A percentile compares a stretch with the other conserved stretches of the same genome.
phyloP scores from a whole-genome alignment of 35 echinoderm and acorn worm species.

The Ophioderma brevispina region DNA sequence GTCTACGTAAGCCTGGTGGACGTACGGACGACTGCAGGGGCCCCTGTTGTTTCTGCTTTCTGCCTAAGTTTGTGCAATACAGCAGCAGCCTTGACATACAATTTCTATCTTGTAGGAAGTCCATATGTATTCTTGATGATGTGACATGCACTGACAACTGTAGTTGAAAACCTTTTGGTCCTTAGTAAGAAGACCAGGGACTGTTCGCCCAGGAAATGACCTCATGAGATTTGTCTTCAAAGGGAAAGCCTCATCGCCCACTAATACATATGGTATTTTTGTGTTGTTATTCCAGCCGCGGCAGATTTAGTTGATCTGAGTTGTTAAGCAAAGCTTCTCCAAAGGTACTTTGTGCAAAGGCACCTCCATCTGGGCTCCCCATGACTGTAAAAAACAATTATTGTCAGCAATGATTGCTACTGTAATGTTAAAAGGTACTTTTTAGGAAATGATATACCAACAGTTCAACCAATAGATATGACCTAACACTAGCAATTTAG shows the following conservation, averaged over 20 bases:
- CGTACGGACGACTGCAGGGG: neutral
- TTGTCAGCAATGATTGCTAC: too few species aligned
- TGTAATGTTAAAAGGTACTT: too few species aligned
- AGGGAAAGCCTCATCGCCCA: neutral
- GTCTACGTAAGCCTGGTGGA: neutral
- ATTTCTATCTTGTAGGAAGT: neutral
- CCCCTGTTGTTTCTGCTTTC: neutral
- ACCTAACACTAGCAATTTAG: too few species aligned
- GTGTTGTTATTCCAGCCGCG: neutral
- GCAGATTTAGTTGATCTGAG: neutral
- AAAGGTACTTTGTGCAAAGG: neutral
- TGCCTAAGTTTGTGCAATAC: neutral
- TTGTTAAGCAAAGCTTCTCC: neutral
- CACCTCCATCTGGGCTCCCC: too few species aligned
- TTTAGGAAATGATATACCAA: too few species aligned
- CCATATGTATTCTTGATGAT: neutral
- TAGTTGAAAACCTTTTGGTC: neutral
- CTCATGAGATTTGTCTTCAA: neutral
- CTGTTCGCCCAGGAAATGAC: neutral
- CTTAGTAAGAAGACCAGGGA: neutral
- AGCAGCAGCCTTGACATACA: neutral
- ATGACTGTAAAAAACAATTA: too few species aligned
- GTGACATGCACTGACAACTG: neutral
- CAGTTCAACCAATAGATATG: too few species aligned
- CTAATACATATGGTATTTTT: neutral